Evolutionary conservation across 1,140 invertebrate genomes (phyloP), one percentile per base, ranked within the genome.

Genomic region (Hyposmocoma kahamanoa): DNA sequence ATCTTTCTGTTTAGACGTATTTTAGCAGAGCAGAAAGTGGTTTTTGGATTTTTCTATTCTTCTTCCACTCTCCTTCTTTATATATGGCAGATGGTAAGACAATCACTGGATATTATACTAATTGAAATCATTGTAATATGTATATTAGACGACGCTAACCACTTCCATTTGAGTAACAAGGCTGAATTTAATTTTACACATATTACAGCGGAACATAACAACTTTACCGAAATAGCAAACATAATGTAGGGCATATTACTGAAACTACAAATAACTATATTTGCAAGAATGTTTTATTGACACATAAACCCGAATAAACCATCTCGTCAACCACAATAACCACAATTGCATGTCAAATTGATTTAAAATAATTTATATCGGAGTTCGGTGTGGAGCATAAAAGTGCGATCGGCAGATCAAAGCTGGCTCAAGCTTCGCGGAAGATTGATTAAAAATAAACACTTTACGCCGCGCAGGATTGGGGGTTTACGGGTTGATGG

Each of bases 381-480:
- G 2, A 17, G n/a, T n/a, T n/a, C 32, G 15, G 32, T 47, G 36
- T 46, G 44, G 52, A 59, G 62, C 43, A 59, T 55, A 54, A 64
- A 72, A 67, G 34, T 65, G 51, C 55, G 45, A 64, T 68, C 59
- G 49, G 44, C 56, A 64, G 53, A 80, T 77, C 62, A 73, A 80
- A 73, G 62, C 30, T 45, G 45, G 45, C 30, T 30, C 50, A 67
- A 63, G 66, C 64, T 74, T 78, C 71, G 59, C 55, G 69, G 70
- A 67, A 70, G 66, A 76, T 71, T 72, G 72, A 78, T 73, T 73
- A 67, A 76, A 80, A 73, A 77, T 62, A 77, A 76, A 76, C 68
- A 72, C 53, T 68, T n/a, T 53, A 48, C 53, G 42, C 41, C 53
- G 46, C 44, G 58, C 55, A 51, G 63, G 64, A 62, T 67, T 62